Conservation (phyloP, 2,888 invertebrate species). For the Drosophila melanosoma region DNA sequence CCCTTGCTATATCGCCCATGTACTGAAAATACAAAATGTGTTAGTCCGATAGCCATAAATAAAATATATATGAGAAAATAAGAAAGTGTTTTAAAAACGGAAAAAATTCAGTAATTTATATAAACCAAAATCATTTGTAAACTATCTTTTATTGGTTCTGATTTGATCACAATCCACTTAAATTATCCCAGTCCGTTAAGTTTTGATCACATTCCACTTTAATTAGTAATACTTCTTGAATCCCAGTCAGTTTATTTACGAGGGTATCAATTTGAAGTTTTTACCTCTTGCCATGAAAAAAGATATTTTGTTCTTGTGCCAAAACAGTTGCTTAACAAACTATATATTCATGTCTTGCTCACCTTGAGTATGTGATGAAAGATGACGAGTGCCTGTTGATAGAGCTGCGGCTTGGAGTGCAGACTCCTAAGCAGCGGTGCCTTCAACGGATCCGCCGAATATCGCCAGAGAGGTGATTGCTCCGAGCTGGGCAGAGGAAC, state of each 20-base stretch:
- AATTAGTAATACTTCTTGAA: too few relatives aligned
- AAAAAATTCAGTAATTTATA: not conserved
- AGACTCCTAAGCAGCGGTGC: slow-evolving; percentile 93
- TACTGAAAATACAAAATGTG: slow-evolving; percentile 83
- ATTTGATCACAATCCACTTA: not conserved
- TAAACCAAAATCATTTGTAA: too few relatives aligned
- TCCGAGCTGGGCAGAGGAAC: slow-evolving; percentile 57
- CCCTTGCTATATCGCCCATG: slow-evolving; percentile 96
- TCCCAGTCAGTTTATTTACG: too few relatives aligned
- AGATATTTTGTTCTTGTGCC: too few relatives aligned
- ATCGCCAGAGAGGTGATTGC: slow-evolving; percentile 90
- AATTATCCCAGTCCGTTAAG: too few relatives aligned
- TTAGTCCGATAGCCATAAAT: not conserved
- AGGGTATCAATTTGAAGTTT: too few relatives aligned
- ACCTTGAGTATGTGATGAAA: slow-evolving; percentile 92
- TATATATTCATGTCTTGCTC: slow-evolving; percentile 67
- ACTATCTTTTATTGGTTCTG: not conserved
- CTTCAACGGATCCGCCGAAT: slow-evolving; percentile 92
- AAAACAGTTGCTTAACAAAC: too few relatives aligned
- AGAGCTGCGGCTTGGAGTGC: slow-evolving; percentile 89
- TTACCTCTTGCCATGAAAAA: too few relatives aligned
- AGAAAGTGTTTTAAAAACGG: too few relatives aligned
- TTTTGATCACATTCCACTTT: not conserved
- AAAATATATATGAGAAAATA: too few relatives aligned
- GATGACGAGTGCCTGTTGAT: slow-evolving; percentile 90